A percentile compares a stretch with the other conserved stretches of the same genome.
Evolutionary conservation across 2,888 invertebrate species (phyloP).

Genomic region (Torymus auratus): DNA sequence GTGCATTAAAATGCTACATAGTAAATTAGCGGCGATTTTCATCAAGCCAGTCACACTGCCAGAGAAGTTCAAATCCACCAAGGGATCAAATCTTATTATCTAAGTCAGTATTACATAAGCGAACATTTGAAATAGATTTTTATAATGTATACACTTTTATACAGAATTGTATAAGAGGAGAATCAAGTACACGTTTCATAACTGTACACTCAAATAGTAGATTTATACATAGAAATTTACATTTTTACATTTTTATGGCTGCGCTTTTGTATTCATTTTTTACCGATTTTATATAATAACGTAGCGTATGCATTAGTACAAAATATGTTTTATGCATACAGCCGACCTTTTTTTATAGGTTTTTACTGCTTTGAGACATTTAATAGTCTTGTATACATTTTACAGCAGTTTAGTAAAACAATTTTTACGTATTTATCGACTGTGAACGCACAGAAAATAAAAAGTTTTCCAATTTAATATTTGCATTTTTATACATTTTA

Average conservation of each 20-base stretch:
- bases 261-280: slow-evolving; percentile 18
- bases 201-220: background rate
- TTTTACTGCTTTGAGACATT: background rate
- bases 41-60: slow-evolving; percentile 64
- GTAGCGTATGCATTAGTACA: background rate
- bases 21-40: slow-evolving; percentile 67
- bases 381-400: background rate
- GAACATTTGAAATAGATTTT: slow-evolving; percentile 40
- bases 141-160: slow-evolving; percentile 24
- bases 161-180: slow-evolving; percentile 26
- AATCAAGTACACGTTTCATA: slow-evolving; percentile 21
- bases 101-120: slow-evolving; percentile 58
- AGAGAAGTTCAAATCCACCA: slow-evolving; percentile 55
- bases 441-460: slow-evolving; percentile 33
- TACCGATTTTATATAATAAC: background rate
- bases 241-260: slow-evolving; percentile 31
- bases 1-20: slow-evolving; percentile 70
- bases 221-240: slow-evolving; percentile 1
- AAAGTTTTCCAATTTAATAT: slow-evolving; percentile 17
- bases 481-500: slow-evolving; percentile 12
- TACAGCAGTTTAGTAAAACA: background rate
- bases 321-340: slow-evolving; percentile 17
- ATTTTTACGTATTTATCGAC: slow-evolving; percentile 12
- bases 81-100: slow-evolving; percentile 48
- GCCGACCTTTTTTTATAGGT: background rate